phyloP scores from a whole-genome alignment of 2,888 invertebrate genomes.

The Lycaena phlaeas region DNA sequence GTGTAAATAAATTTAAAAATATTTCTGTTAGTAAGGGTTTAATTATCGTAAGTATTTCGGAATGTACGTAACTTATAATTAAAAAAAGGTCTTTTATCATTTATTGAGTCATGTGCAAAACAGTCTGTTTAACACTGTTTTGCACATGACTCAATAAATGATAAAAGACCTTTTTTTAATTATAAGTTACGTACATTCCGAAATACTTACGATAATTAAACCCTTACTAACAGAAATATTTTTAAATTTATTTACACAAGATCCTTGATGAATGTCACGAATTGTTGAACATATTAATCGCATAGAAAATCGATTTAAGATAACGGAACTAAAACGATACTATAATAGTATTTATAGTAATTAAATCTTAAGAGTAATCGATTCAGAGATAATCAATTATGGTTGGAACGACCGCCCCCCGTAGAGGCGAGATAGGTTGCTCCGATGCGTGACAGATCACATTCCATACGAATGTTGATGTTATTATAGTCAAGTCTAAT shows the following conservation, averaged over 20 bases:
- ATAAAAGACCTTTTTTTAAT: no score
- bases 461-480: constrained; percentile 9
- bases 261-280: constrained; percentile 2
- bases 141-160: no score
- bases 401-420: constrained; percentile 24
- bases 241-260: background rate
- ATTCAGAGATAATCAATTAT: constrained; percentile 44
- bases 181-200: no score
- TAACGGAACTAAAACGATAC: constrained; percentile 6
- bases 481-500: background rate
- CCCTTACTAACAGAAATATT: no score
- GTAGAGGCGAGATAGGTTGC: constrained; percentile 19
- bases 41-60: no score
- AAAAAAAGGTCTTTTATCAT: no score
- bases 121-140: no score
- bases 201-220: no score
- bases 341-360: constrained; percentile 21
- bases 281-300: background rate
- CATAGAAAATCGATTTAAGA: constrained; percentile 3
- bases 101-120: no score
- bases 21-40: no score
- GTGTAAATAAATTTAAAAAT: constrained; percentile 1
- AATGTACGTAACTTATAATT: no score
- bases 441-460: constrained; percentile 10
- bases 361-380: constrained; percentile 34